Base-by-base conservation (phyloP, 2,888 invertebrate species). In the Theretra japonica region DNA sequence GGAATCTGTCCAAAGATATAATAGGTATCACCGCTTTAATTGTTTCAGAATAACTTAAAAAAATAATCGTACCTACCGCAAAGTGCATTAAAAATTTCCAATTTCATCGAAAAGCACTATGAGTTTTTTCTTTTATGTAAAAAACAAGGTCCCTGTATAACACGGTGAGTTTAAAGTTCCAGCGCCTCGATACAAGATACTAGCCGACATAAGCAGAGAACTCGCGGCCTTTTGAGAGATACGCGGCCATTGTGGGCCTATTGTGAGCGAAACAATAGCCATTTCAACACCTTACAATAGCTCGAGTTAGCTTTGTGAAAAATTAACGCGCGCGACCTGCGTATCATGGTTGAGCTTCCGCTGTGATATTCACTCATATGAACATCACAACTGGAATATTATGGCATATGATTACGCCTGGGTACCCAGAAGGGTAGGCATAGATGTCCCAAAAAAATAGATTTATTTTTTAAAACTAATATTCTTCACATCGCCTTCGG, bases 201-300 rank as follows among this genome's bases (percentile, higher is more conserved):
- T 81, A 82, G 62, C 53, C 59, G 84, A 81, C 81, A 80, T 77
- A 80, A 86, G 86, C 85, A 83, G 84, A 83, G 83, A 86, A 83
- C 86, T 82, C 81, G 83, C 83, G 81, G 84, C 83, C 83, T 84
- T 85, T 88, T 85, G 82, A 81, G 83, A 87, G 86, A 86, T 86
- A 86, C 85, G 83, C 86, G 84, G 84, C 86, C 80, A 88, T 90
- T 88, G 90, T 90, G 78, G 80, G 82, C 73, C 83, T 84, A 89
- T 90, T 91, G 90, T 90, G 83, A 84, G 77, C 76, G 83, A 84
- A 86, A 90, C 90, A 91, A 91, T 88, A 79, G 85, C 81, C 82
- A 82, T 87, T 86, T 86, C 87, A 85, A 88, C 89, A 87, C 89
- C 88, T 87, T 84, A 88, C 89, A 89, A 89, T 88, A 82, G 86